A percentile compares a stretch with the other conserved stretches of the same genome.
Evolutionary conservation across 2,888 invertebrate genomes (phyloP).

Genomic region (Pterobdella sp.): DNA sequence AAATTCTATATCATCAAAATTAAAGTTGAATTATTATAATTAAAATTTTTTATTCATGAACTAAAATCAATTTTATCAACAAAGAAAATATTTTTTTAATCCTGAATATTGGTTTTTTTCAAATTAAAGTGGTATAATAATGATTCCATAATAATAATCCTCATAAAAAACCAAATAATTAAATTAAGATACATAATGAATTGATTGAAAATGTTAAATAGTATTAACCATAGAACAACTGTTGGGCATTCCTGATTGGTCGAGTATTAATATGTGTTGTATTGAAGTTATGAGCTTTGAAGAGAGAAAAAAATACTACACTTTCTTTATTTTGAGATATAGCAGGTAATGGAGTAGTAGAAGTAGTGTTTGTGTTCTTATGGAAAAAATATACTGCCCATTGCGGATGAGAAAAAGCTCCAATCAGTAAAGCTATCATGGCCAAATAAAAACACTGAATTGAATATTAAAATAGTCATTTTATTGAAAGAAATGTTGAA

Average conservation of each 20-base stretch:
- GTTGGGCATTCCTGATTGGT: background rate
- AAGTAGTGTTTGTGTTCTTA: background rate
- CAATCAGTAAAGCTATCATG: background rate
- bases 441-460: slow-evolving; percentile 5
- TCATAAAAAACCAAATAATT: no score
- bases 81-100: no score
- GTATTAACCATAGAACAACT: slow-evolving; percentile 1
- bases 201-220: no score
- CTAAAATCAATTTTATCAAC: background rate
- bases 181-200: no score
- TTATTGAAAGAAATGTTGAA: background rate
- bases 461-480: background rate
- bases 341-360: background rate
- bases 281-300: background rate
- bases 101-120: no score
- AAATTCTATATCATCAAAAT: no score
- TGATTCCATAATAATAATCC: no score
- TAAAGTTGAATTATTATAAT: background rate
- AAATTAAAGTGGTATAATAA: no score
- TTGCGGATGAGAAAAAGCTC: slow-evolving; percentile 6
- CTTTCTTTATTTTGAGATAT: background rate
- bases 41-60: background rate
- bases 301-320: background rate
- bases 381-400: slow-evolving; percentile 1
- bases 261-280: background rate